phyloP scores from a whole-genome alignment of 2,888 invertebrate species.

The Lasioglossum calceatum region DNA sequence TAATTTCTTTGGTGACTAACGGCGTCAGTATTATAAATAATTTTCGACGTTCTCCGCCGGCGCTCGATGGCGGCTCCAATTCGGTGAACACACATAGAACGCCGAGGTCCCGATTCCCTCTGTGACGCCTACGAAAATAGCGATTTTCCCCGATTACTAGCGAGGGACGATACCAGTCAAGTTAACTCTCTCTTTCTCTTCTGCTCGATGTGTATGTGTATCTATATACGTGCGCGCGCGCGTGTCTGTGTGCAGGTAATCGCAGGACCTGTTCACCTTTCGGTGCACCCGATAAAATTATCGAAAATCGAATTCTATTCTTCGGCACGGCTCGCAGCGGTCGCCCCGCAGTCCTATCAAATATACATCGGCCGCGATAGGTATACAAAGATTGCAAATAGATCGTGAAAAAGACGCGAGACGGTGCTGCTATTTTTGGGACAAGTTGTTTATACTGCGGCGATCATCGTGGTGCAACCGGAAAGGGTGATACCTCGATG shows the following conservation, averaged over 20 bases:
- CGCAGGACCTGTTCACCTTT: conserved; percentile 20
- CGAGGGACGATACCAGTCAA: conserved; percentile 10
- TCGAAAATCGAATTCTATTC: conserved; percentile 23
- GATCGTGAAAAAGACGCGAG: conserved; percentile 22
- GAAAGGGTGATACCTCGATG: conserved; percentile 8
- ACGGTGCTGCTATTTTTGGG: conserved; percentile 30
- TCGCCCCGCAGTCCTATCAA: conserved; percentile 4
- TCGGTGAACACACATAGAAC: not conserved
- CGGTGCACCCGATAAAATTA: conserved; percentile 3
- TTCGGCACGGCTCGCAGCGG: not conserved
- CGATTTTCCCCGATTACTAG: conserved; percentile 1
- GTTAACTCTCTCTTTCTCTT: conserved; percentile 6
- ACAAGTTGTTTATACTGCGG: conserved; percentile 24
- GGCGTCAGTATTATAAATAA: conserved; percentile 21
- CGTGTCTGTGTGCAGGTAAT: not conserved
- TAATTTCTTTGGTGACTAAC: conserved; percentile 23
- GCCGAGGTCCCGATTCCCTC: not conserved
- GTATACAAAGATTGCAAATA: conserved; percentile 38
- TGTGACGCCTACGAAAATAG: conserved; percentile 7
- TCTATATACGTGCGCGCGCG: no score
- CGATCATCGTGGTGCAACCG: not conserved
- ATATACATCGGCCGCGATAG: not conserved
- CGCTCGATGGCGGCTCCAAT: conserved; percentile 6
- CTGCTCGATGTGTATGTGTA: not conserved
- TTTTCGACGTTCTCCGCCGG: conserved; percentile 7